Percentiles rank a stretch among this genome's conserved stretches.
These are phyloP conservation scores for Clarias laeviceps DNA, from an alignment of 2,797 vertebrate species.

Conservation along the genomic window DNA sequence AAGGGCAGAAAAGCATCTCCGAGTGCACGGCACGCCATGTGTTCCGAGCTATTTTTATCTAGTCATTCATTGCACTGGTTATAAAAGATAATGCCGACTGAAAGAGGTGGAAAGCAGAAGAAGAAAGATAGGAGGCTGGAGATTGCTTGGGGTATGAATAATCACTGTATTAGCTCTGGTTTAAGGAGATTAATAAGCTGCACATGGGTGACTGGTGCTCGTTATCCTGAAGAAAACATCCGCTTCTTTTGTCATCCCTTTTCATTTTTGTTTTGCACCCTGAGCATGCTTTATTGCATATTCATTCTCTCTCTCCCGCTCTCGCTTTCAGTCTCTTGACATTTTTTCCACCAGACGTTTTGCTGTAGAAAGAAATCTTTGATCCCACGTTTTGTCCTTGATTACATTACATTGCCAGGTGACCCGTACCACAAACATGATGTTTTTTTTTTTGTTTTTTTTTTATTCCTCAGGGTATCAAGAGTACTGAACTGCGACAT, in stretches of 20 bases:
- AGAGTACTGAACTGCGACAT: background rate
- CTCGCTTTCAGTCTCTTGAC: background rate
- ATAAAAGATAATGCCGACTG: background rate
- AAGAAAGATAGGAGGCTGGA: background rate
- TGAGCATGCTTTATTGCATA: background rate
- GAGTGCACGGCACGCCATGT: constrained; percentile 14
- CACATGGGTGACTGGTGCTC: background rate
- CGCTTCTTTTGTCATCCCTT: background rate
- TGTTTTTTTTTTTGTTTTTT: background rate
- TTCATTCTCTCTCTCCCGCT: background rate
- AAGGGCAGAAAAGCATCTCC: constrained; percentile 37
- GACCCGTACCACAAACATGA: background rate
- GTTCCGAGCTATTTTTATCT: constrained; percentile 12
- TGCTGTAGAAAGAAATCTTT: background rate
- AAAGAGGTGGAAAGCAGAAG: background rate
- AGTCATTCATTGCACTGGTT: background rate
- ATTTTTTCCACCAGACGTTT: background rate
- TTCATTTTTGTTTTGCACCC: background rate
- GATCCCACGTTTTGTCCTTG: background rate
- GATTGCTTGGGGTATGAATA: background rate
- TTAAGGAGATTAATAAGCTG: constrained; percentile 6
- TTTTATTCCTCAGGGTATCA: background rate
- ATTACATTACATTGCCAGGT: background rate
- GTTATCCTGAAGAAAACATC: background rate
- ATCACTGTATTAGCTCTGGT: background rate